A percentile compares a stretch with the other conserved stretches of the same genome.
phyloP scores from a whole-genome alignment of 2,113 vertebrate genomes.

The Dipodomys merriami region DNA sequence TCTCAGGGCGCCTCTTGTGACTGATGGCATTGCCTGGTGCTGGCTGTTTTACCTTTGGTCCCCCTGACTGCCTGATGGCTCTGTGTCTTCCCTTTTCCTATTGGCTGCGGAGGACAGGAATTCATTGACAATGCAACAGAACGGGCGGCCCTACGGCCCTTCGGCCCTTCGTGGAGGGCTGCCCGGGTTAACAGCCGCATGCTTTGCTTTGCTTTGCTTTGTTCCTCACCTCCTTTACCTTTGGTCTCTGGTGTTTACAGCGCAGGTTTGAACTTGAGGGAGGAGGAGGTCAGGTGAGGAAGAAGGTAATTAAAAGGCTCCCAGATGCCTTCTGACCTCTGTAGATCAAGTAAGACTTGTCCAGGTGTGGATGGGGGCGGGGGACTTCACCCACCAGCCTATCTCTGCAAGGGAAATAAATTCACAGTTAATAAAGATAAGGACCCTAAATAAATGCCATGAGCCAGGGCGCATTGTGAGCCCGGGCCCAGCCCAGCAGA shows the following conservation, averaged over 20 bases:
- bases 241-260: slow-evolving; percentile 85
- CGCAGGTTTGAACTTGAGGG: slow-evolving; percentile 60
- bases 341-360: slow-evolving; percentile 84
- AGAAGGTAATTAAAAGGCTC: slow-evolving; percentile 81
- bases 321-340: slow-evolving; percentile 77
- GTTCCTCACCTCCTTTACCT: slow-evolving; percentile 79
- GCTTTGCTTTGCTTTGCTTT: neutral
- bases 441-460: slow-evolving; percentile 41
- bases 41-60: slow-evolving; percentile 63
- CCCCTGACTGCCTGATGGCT: slow-evolving; percentile 54
- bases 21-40: slow-evolving; percentile 30
- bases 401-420: slow-evolving; percentile 86
- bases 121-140: slow-evolving; percentile 86
- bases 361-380: slow-evolving; percentile 71
- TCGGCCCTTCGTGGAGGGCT: slow-evolving; percentile 75
- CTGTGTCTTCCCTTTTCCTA: slow-evolving; percentile 80
- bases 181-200: slow-evolving; percentile 79
- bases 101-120: slow-evolving; percentile 76
- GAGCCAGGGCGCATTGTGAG: neutral
- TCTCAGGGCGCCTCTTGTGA: neutral
- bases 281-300: slow-evolving; percentile 57
- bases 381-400: slow-evolving; percentile 79
- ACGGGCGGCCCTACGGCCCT: slow-evolving; percentile 20
- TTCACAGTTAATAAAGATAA: slow-evolving; percentile 92
- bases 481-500: slow-evolving; percentile 67